Evolutionary conservation across 2,797 vertebrate genomes (phyloP).

Genomic region (Tympanoctomys barrerae): DNA sequence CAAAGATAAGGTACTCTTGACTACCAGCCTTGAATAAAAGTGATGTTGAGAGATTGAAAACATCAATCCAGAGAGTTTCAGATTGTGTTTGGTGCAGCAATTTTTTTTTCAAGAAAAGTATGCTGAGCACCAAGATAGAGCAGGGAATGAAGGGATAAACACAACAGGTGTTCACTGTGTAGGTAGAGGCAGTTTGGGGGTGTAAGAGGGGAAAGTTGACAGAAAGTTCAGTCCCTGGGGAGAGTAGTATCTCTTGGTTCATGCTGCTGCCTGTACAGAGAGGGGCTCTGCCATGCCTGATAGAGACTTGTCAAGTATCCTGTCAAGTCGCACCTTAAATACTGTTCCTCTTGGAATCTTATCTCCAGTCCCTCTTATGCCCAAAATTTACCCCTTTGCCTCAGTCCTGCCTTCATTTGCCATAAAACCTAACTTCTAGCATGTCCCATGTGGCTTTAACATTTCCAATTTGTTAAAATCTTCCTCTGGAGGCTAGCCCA

Average conservation of each 20-base stretch:
- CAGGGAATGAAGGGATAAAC: background rate
- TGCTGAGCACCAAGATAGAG: background rate
- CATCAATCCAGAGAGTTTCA: background rate
- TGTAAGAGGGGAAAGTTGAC: background rate
- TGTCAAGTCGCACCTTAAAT: background rate
- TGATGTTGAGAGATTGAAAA: constrained; percentile 40
- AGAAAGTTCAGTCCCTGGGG: background rate
- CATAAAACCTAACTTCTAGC: background rate
- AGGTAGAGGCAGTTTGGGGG: background rate
- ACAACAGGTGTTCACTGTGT: no score
- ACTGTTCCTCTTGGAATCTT: background rate
- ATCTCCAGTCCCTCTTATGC: background rate
- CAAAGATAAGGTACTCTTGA: background rate
- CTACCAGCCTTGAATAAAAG: background rate
- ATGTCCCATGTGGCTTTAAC: background rate
- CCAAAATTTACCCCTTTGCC: background rate
- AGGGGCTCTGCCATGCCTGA: background rate
- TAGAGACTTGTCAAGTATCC: background rate
- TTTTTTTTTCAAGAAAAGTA: background rate
- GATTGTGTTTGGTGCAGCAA: background rate
- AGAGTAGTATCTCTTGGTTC: background rate
- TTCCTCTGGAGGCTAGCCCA: background rate
- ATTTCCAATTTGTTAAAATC: constrained; percentile 24
- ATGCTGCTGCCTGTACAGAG: background rate
- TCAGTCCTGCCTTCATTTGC: background rate